Base-by-base conservation (phyloP, 2,888 invertebrate genomes). In the Drosophila atroscutellata region DNA sequence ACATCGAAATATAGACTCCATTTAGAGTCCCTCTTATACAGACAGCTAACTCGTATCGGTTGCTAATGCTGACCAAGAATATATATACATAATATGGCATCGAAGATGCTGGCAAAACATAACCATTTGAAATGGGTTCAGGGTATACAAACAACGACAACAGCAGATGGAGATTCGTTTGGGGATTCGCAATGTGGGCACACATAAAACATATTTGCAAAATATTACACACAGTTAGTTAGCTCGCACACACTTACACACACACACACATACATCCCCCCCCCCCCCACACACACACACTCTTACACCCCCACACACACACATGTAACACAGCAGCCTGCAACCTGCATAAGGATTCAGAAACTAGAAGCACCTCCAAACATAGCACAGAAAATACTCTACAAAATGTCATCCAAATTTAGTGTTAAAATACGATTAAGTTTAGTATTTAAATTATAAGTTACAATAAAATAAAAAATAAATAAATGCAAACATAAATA, bases 161-260 rank as follows among this genome's bases (percentile, higher is more conserved):
- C 28, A 26, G 66, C 72, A 62, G 64, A 68, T 73, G 65, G 55
- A 75, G 72, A 76, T 69, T 80, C 71, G 75, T 34, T 62, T 34
- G 49, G 50, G 76, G 75, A 80, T 75, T 81, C 76, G 52, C 77
- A 77, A 77, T 81, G 70, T 80, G 77, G 42, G 74, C 62, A 74
- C 64, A 79, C 83, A 79, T 84, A 86, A 82, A 86, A 72, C 88
- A 86, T 86, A 86, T 86, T 86, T 74, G 70, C 77, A 76, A 81
- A 88, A 86, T 85, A 86, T 84, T 77, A 75, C 77, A 77, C 75
- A 60, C 61, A 69, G 83, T 77, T 87, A 87, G 83, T 83, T 81
- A 74, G 81, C 76, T 74, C 37, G 32, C 49, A 51, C 34, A 67
- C 60, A 49, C 52, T 28, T 11, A 49, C 51, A 42, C n/a, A 45